Evolutionary conservation across 2,888 invertebrate species (phyloP), one percentile per base, ranked within the genome.

Genomic region (Monopis laevigella): DNA sequence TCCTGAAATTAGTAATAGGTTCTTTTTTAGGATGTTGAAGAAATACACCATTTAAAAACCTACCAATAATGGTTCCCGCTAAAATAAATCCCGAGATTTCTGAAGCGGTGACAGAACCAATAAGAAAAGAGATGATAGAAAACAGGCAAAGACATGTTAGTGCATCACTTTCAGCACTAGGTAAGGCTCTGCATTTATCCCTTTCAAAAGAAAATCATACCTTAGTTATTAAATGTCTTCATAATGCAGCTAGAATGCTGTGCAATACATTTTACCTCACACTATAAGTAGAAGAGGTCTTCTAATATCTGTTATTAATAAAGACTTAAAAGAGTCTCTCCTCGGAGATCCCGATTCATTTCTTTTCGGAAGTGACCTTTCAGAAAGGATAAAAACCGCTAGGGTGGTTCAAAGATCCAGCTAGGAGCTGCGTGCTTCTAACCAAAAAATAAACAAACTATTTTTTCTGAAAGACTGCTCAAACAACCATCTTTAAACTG

Each of bases 11-110:
- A n/a, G n/a, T n/a, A n/a, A n/a, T n/a, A n/a, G n/a, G n/a, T n/a
- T n/a, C n/a, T n/a, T n/a, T n/a, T n/a, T n/a, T n/a, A n/a, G n/a
- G n/a, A n/a, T n/a, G n/a, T n/a, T n/a, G n/a, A n/a, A n/a, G n/a
- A n/a, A n/a, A 38, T 13, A 14, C 26, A 21, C 12, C 26, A 38
- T 38, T 21, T n/a, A 12, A 24, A 8, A 38, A 38, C 26, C 10
- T 18, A 7, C 21, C 16, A n/a, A 5, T 5, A 4, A 38, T 38
- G 26, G 13, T 24, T 6, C 21, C 24, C 24, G 24, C 38, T 5
- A 17, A 17, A 24, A 21, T 38, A n/a, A 38, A 38, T 18, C 26
- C 26, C 5, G 38, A 38, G n/a, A 12, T 38, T 5, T 6, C 12
- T 14, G 12, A 12, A 24, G 24, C 36, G 11, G n/a, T 36, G 17